Percentiles rank a stretch among this genome's conserved stretches.
These are phyloP conservation scores for Gymnorhina tibicen DNA, from an alignment of 2,113 vertebrate species.

Conservation along the genomic window DNA sequence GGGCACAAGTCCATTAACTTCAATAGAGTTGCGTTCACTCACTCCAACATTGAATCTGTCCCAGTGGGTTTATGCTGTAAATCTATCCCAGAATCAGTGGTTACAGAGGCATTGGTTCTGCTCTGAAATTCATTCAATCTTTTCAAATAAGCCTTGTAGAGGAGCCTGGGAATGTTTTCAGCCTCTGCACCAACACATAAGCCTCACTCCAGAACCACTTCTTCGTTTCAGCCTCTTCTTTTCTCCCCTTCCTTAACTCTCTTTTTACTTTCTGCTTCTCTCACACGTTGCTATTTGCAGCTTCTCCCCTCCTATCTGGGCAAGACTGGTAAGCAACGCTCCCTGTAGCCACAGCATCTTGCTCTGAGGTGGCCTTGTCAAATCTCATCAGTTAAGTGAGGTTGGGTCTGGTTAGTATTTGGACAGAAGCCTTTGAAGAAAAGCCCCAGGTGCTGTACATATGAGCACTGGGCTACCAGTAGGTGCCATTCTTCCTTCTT, in stretches of 20 bases:
- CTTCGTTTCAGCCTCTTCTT: neutral
- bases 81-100: slow-evolving; percentile 47
- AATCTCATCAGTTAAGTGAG: neutral
- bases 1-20: slow-evolving; percentile 51
- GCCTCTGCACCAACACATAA: neutral
- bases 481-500: neutral
- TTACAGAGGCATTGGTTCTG: slow-evolving; percentile 13
- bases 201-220: neutral
- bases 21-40: slow-evolving; percentile 21
- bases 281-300: rapidly evolving
- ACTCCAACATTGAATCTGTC: slow-evolving; percentile 33
- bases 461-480: neutral
- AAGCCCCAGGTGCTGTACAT: neutral
- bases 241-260: neutral
- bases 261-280: neutral
- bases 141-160: slow-evolving; percentile 10
- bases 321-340: neutral
- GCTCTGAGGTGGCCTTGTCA: neutral
- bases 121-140: slow-evolving; percentile 34
- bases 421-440: neutral
- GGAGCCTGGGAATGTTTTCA: neutral
- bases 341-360: neutral
- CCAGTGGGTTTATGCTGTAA: slow-evolving; percentile 46
- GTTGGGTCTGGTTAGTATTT: neutral
- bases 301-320: neutral